phyloP scores from a whole-genome alignment of 2,797 vertebrate species.

The Dendrocincla tyrannina region DNA sequence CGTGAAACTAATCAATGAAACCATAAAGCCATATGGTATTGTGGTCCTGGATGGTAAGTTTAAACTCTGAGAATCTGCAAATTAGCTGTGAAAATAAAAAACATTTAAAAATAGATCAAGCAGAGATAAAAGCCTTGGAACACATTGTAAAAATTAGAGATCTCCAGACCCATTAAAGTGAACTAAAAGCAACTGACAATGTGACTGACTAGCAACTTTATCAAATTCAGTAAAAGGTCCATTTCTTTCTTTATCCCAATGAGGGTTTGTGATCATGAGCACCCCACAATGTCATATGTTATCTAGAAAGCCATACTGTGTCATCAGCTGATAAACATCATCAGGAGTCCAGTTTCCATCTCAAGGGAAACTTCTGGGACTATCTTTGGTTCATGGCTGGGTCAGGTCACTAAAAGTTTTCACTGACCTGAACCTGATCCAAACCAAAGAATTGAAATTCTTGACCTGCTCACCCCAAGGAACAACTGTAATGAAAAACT shows the following conservation, averaged over 20 bases:
- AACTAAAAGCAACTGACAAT: conserved; percentile 40
- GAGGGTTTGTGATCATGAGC: background rate
- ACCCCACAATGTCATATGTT: conserved; percentile 33
- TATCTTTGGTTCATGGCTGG: conserved; percentile 63
- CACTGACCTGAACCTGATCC: conserved; percentile 69
- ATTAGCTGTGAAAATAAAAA: conserved; percentile 66
- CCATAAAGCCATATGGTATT: conserved; percentile 53
- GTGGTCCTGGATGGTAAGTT: conserved; percentile 30
- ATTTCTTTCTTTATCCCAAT: background rate
- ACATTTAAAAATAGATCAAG: conserved; percentile 61
- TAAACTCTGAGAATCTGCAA: conserved; percentile 54
- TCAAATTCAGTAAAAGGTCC: conserved; percentile 7
- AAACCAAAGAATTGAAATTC: conserved; percentile 64
- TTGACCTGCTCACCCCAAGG: conserved; percentile 56
- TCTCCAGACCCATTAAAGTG: background rate
- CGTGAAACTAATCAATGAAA: conserved; percentile 70
- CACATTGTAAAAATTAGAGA: conserved; percentile 55
- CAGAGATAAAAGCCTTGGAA: conserved; percentile 56
- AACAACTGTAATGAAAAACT: conserved; percentile 58
- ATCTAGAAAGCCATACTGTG: conserved; percentile 53
- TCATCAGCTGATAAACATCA: conserved; percentile 68
- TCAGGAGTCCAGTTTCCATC: conserved; percentile 58
- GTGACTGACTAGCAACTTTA: conserved; percentile 7
- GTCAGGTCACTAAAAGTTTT: conserved; percentile 68
- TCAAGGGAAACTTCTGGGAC: conserved; percentile 44